Evolutionary conservation across 2,113 vertebrate genomes (phyloP), one percentile per base, ranked within the genome.

Genomic region (Pandion haliaetus): DNA sequence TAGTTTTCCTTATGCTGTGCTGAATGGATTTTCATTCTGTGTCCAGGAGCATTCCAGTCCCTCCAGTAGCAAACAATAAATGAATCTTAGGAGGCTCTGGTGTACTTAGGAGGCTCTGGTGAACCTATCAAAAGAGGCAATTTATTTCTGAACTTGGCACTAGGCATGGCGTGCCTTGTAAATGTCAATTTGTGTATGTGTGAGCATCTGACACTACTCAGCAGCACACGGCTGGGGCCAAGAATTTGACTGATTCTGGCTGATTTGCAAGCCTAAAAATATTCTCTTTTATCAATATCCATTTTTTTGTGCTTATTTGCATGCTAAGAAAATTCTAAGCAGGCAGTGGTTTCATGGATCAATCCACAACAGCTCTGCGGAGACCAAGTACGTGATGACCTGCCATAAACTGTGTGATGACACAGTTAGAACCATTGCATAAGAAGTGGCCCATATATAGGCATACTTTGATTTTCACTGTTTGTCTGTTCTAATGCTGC

Each of bases 211-310:
- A 98, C 92, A 92, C 70, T 93, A 76, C 94, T 98, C 97, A 97
- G 95, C 82, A 90, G 77, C 97, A 97, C 96, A 94, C 85, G 67
- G 71, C 78, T 70, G 63, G 69, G 82, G 97, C 97, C 97, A 97
- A 94, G 95, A 96, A 97, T 96, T 97, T 98, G 92, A 92, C 96
- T 92, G 92, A 72, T 67, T 84, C 25, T 38, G 73, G 83, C 86
- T 91, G 93, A 97, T 97, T 72, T 95, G 93, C 52, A 93, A 82
- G 61, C 70, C 96, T 97, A 97, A 98, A 98, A 97, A 97, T 98
- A 97, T 78, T 97, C 90, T 55, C 42, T 88, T 97, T 97, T 98
- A 98, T 98, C 98, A 96, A 95, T 97, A 95, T 90, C 85, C 92
- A 76, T 88, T 97, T 95, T 95, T 96, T 84, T 81, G 71, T 93